phyloP scores from a whole-genome alignment of 1,140 invertebrate species.

The Copidosoma floridanum region DNA sequence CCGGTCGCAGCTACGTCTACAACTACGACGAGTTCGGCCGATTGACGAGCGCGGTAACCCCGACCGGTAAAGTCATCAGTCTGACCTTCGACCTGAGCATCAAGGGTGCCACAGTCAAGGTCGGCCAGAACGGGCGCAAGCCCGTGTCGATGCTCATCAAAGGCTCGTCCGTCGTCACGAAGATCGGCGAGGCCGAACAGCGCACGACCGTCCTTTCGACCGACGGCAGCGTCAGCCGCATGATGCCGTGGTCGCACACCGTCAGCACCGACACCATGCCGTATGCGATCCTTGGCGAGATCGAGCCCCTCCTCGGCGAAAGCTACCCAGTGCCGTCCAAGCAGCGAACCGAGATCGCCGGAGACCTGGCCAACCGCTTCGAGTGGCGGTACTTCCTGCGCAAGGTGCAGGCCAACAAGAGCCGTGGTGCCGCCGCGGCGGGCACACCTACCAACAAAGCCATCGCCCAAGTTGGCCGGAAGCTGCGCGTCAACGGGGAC shows the following conservation, averaged over 20 bases:
- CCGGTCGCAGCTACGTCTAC: slow-evolving; percentile 89
- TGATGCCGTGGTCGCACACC: slow-evolving; percentile 79
- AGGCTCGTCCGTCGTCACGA: slow-evolving; percentile 79
- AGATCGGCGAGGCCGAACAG: slow-evolving; percentile 76
- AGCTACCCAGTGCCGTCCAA: slow-evolving; percentile 88
- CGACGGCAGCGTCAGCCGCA: slow-evolving; percentile 76
- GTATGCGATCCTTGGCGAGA: slow-evolving; percentile 79
- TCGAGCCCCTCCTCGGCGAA: slow-evolving; percentile 79
- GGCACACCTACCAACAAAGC: slow-evolving; percentile 61
- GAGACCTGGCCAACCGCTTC: slow-evolving; percentile 87
- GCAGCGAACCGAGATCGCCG: slow-evolving; percentile 83
- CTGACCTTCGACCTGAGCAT: slow-evolving; percentile 83
- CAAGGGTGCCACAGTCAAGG: slow-evolving; percentile 83
- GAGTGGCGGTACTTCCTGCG: slow-evolving; percentile 91
- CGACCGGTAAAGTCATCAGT: slow-evolving; percentile 85
- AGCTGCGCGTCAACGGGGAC: slow-evolving; percentile 85
- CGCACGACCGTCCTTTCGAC: slow-evolving; percentile 76
- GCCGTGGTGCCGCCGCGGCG: slow-evolving; percentile 25
- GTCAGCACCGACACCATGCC: slow-evolving; percentile 84
- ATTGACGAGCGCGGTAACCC: slow-evolving; percentile 84
- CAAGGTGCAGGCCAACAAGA: slow-evolving; percentile 64
- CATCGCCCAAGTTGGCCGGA: slow-evolving; percentile 79
- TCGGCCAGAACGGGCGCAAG: slow-evolving; percentile 78
- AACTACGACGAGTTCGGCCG: slow-evolving; percentile 94
- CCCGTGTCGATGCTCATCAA: slow-evolving; percentile 84